Conservation (phyloP, 92 coral and sea anemone genomes). For the Scolanthus callimorphus region DNA sequence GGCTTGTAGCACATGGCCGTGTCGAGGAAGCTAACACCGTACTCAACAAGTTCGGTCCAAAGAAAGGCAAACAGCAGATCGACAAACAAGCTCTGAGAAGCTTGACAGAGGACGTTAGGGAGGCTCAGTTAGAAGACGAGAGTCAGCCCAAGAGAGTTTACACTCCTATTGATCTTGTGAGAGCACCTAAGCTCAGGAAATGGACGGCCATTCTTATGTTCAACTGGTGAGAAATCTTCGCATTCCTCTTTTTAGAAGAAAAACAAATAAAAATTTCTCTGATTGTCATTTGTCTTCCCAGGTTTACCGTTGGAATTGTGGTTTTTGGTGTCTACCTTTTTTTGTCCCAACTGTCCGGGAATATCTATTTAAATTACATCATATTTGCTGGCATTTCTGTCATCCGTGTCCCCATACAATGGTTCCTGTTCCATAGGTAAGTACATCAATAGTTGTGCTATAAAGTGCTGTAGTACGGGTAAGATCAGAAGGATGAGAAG, state of each 20-base stretch:
- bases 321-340: too few species aligned
- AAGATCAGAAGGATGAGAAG: too few species aligned
- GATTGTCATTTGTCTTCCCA: too few species aligned
- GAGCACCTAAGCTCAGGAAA: slow-evolving; percentile 23
- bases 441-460: too few species aligned
- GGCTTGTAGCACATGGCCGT: slow-evolving; percentile 50
- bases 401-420: too few species aligned
- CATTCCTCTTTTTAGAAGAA: neutral
- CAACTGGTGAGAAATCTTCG: slow-evolving; percentile 14
- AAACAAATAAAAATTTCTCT: too few species aligned
- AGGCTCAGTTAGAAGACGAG: slow-evolving; percentile 1
- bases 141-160: neutral
- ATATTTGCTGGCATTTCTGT: too few species aligned
- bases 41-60: slow-evolving; percentile 39
- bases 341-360: too few species aligned
- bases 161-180: slow-evolving; percentile 23
- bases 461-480: too few species aligned
- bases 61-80: slow-evolving; percentile 35
- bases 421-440: too few species aligned
- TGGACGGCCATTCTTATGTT: slow-evolving; percentile 17
- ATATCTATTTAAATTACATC: too few species aligned
- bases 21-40: slow-evolving; percentile 37
- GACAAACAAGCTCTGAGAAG: slow-evolving; percentile 24
- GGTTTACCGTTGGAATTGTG: too few species aligned
- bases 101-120: slow-evolving; percentile 7